Conservation (phyloP, 2,113 vertebrate genomes). For the Atherinomorus stipes region DNA sequence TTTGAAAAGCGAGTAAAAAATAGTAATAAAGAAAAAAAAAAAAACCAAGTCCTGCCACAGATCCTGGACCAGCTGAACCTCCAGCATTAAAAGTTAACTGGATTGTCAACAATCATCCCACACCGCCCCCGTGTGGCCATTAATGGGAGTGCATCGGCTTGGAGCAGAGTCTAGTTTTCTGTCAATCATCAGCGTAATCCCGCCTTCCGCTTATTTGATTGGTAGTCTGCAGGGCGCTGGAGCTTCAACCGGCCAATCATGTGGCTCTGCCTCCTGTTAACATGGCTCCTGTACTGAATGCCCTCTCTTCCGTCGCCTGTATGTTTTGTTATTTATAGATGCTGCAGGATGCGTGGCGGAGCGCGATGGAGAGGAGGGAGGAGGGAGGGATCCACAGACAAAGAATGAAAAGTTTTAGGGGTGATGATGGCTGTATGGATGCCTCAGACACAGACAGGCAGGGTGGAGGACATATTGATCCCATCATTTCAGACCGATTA, state of each 20-base stretch:
- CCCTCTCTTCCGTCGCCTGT: slow-evolving; percentile 50
- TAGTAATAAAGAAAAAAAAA: neutral
- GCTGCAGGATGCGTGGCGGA: slow-evolving; percentile 31
- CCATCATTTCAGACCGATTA: slow-evolving; percentile 20
- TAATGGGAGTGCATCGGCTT: slow-evolving; percentile 2
- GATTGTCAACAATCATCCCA: slow-evolving; percentile 20
- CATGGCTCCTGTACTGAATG: slow-evolving; percentile 63
- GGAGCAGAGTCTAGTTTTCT: neutral
- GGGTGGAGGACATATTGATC: slow-evolving; percentile 46
- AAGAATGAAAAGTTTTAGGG: slow-evolving; percentile 2
- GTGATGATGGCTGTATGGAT: slow-evolving; percentile 24
- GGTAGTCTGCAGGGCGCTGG: slow-evolving; percentile 36
- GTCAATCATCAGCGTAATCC: slow-evolving; percentile 37
- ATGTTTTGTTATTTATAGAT: slow-evolving; percentile 75
- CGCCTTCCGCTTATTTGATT: slow-evolving; percentile 62
- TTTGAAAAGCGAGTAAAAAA: neutral
- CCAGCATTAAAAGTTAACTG: neutral
- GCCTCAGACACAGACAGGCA: slow-evolving; percentile 17
- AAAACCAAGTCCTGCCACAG: neutral
- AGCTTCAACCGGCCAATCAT: slow-evolving; percentile 65
- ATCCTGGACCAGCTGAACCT: neutral
- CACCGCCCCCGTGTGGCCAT: slow-evolving; percentile 60
- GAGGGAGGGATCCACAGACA: slow-evolving; percentile 29
- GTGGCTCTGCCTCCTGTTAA: slow-evolving; percentile 75
- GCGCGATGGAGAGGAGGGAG: slow-evolving; percentile 1